phyloP scores from a whole-genome alignment of 2,113 vertebrate species.

The Cinclus mexicanus region DNA sequence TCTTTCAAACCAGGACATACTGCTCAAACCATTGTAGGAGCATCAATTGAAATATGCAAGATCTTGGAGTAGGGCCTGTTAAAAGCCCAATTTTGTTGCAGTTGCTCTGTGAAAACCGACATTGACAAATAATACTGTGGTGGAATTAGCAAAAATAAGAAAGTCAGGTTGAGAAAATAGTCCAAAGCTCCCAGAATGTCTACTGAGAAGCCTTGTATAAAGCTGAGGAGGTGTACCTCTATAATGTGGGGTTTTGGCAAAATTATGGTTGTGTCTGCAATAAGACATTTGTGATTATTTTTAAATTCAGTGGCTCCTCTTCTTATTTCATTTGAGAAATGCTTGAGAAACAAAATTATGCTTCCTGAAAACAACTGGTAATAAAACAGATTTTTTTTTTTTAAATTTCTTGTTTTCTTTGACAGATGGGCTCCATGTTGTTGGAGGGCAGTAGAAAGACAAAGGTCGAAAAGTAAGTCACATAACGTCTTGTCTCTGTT shows the following conservation, averaged over 20 bases:
- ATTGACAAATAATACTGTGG: not conserved
- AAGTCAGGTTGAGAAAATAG: not conserved
- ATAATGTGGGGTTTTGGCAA: not conserved
- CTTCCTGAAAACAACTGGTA: not conserved
- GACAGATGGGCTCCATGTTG: accelerated
- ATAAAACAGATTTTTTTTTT: not conserved
- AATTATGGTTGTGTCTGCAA: not conserved
- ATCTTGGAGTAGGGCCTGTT: not conserved
- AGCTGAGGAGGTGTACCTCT: not conserved
- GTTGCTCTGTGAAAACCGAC: not conserved
- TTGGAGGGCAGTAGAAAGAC: not conserved
- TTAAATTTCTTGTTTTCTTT: not conserved
- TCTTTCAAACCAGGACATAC: no score
- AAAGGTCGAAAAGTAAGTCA: not conserved
- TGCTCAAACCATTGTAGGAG: not conserved
- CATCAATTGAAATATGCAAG: accelerated
- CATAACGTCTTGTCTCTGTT: not conserved
- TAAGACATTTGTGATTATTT: not conserved
- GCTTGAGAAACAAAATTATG: not conserved
- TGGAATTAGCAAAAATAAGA: not conserved
- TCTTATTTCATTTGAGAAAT: not conserved
- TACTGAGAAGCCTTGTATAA: not conserved
- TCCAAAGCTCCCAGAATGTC: not conserved
- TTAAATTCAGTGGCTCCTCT: not conserved
- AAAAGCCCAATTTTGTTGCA: not conserved